Base-by-base conservation (phyloP, 2,888 invertebrate genomes). In the Nasonia oneida region DNA sequence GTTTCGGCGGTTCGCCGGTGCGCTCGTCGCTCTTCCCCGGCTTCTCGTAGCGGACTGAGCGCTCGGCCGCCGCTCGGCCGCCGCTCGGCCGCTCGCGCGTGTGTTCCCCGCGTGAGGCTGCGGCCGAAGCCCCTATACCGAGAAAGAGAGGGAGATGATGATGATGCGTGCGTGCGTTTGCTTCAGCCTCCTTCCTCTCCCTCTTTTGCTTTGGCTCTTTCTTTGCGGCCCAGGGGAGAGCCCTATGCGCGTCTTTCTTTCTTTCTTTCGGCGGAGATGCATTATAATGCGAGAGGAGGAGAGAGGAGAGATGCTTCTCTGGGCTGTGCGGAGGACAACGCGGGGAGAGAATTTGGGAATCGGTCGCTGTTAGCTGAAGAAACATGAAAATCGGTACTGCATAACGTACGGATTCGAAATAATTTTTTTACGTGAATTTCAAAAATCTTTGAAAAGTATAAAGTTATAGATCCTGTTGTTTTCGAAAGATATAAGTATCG, bases 41-140 rank as follows among this genome's bases (percentile, higher is more conserved):
- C 23, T 23, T 23, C 39, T 37, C 67, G 79, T 70, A 67, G 64
- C 70, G 47, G 67, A 79, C 79, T 79, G 79, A 67, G 57, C 37
- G 37, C 33, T 70, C 70, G 67, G 0, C 10, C 33, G 47, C 74
- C 37, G 37, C 33, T 70, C 70, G 67, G 0, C 10, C 33, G 47
- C 74, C 23, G 23, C 23, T 23, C 23, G 23, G 23, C 23, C 23
- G 23, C 23, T 23, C 23, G 23, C 23, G 39, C 71, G 71, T 42
- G 42, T 18, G 42, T 37, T 0, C 2, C 1, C 4, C 42, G 73
- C 39, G 42, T 39, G 71, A n/a, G 15, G 71, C 71, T 39, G 33
- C 33, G 47, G 12, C 12, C 1, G 4, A 10, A 15, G n/a, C 23
- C 8, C n/a, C n/a, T 23, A 23, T 61, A 61, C 15, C 4, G 23